Base-by-base conservation (phyloP, 2,113 vertebrate genomes). In the Dasyprocta punctata region DNA sequence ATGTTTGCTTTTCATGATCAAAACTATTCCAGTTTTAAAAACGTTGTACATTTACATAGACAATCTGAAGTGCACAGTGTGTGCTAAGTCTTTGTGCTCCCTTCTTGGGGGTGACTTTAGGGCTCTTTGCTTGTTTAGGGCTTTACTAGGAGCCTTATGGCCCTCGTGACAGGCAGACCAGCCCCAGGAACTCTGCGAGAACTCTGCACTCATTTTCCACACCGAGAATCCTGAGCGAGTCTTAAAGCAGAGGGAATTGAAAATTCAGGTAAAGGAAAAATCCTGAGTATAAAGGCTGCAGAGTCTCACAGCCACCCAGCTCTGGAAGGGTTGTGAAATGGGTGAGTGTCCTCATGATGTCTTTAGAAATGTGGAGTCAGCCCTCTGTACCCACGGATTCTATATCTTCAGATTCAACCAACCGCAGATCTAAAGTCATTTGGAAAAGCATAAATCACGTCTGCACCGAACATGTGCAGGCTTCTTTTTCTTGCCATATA, bases 1-100 rank as follows among this genome's bases (percentile, higher is more conserved):
- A 2, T 54, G 90, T 83, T 94, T 95, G 63, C 73, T 96, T 96
- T 92, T 92, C 95, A 54, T 95, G 78, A 90, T 69, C 84, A 44
- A 61, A 88, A 71, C 95, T 54, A 94, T 82, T 96, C 86, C 81
- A 11, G 44, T 49, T 94, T 82, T 89, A 82, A 92, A 90, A 82
- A 30, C 13, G 60, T 47, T 17, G 44, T 91, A 17, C 65, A 52
- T 92, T 89, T 92, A 92, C 63, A 36, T 16, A 26, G 89, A 61
- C 56, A 1, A 4, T 85, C 60, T 14, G 90, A 94, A 86, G 67
- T 33, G 30, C 1, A 4, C 49, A 36, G 0, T 73, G 3, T 30
- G 33, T 44, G 19, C 75, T 2, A 8, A 8, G 5, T 3, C 17
- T 52, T 20, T 33, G 7, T 78, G 16, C 33, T 54, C n/a, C 30